A percentile compares a stretch with the other conserved stretches of the same genome.
These are phyloP conservation scores for Pterostichus madidus DNA, from an alignment of 2,888 invertebrate species.

Conservation along the genomic window DNA sequence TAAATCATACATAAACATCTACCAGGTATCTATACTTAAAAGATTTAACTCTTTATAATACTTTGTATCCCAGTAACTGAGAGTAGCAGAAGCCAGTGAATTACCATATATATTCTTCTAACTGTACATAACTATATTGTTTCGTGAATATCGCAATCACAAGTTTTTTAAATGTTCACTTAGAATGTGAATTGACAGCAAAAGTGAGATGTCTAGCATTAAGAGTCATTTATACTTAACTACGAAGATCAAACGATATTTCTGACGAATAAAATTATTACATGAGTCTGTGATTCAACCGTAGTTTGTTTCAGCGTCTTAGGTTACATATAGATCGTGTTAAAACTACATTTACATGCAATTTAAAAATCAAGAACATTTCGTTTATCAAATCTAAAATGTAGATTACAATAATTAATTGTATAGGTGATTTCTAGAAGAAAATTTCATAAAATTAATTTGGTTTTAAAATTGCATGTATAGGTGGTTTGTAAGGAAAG, in stretches of 20 bases:
- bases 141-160: conserved; percentile 50
- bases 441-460: neutral
- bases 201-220: conserved; percentile 77
- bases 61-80: conserved; percentile 41
- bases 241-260: conserved; percentile 56
- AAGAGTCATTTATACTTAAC: conserved; percentile 59
- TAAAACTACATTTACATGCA: conserved; percentile 18
- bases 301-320: conserved; percentile 56
- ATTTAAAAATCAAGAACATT: neutral
- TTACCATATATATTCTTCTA: conserved; percentile 58
- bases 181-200: conserved; percentile 74
- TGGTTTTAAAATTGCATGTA: neutral
- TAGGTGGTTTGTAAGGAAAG: conserved; percentile 6
- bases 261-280: conserved; percentile 46
- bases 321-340: conserved; percentile 24
- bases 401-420: too few relatives aligned
- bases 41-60: conserved; percentile 30
- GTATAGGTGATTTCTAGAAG: too few relatives aligned
- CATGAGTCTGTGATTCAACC: conserved; percentile 56
- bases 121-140: conserved; percentile 55
- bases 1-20: neutral
- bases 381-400: neutral
- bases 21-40: conserved; percentile 18
- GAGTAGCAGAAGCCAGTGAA: conserved; percentile 45
- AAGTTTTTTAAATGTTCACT: conserved; percentile 62